phyloP scores from a whole-genome alignment of 2,888 invertebrate species.

The Cyclophora albipunctata region DNA sequence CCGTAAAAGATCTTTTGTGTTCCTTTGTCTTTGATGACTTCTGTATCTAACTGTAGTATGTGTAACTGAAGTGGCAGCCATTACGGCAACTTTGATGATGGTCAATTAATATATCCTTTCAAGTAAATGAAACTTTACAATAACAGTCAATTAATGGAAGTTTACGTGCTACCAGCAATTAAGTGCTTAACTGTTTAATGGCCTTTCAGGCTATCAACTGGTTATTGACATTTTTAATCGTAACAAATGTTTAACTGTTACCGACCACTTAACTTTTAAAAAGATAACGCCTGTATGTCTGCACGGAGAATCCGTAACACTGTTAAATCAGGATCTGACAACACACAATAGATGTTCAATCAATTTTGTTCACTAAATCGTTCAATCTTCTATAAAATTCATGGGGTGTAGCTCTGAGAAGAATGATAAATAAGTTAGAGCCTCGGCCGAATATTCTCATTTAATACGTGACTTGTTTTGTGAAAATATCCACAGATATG shows the following conservation, averaged over 20 bases:
- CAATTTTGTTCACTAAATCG: conserved; percentile 73
- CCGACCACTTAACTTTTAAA: conserved; percentile 10
- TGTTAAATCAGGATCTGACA: conserved; percentile 63
- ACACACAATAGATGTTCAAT: conserved; percentile 70
- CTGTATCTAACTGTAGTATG: too few species aligned
- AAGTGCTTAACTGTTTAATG: too few species aligned
- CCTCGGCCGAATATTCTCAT: conserved; percentile 74
- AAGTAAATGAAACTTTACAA: too few species aligned
- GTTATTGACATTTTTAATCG: conserved; percentile 2
- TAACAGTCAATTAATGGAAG: too few species aligned
- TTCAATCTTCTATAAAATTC: conserved; percentile 76
- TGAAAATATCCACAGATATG: conserved; percentile 64
- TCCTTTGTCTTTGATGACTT: too few species aligned
- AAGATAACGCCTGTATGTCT: neutral
- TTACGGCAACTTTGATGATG: too few species aligned
- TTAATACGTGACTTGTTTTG: conserved; percentile 74
- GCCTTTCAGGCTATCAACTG: too few species aligned
- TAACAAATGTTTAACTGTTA: conserved; percentile 7
- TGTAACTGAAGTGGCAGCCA: too few species aligned
- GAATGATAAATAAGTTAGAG: conserved; percentile 74
- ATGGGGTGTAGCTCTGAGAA: conserved; percentile 69
- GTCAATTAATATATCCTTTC: too few species aligned
- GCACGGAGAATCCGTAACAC: conserved; percentile 24
- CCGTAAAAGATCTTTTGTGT: too few species aligned
- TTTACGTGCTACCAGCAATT: too few species aligned